Base-by-base conservation (phyloP, 2,797 vertebrate species). In the Crypturellus tataupa region DNA sequence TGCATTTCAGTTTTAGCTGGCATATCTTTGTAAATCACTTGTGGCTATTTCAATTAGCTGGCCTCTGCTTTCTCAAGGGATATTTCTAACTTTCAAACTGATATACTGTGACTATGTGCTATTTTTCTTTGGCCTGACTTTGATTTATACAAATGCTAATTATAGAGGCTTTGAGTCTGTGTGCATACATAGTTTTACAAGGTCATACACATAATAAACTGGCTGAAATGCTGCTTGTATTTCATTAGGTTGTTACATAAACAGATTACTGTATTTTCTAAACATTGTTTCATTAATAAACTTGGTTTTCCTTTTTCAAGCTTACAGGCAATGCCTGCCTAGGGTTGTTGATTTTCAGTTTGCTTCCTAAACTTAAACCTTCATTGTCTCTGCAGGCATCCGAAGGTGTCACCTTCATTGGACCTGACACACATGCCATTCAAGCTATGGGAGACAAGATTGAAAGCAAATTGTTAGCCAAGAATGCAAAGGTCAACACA, bases 361-460 rank as follows among this genome's bases (percentile, higher is more conserved):
- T 98, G 82, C 98, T 27, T 84, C 97, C 89, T 98, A 85, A 98
- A 98, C 96, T 97, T 98, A 96, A 98, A 89, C 97, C 97, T 98
- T 98, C 97, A 97, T 99, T 98, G 98, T 98, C 98, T 98, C 98
- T 96, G 96, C 98, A 99, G 98, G 99, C 98, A 96, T 98, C 98
- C 92, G 97, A 98, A 98, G 98, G 98, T 98, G 98, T 99, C 98
- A 98, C 98, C 98, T 99, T 99, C 98, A 98, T 98, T 97, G 98
- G 99, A 97, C 99, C 98, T 59, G 99, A 99, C 97, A 99, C 98
- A 7, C 97, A 98, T 80, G 99, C 98, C 97, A 98, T 98, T 98
- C 98, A 98, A 97, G 98, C 98, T 96, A 98, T 99, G 98, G 99
- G 98, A 97, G 99, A 99, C 98, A 99, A 99, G 98, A 99, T 99